phyloP scores from a whole-genome alignment of 2,888 invertebrate species.

The Drosophila algonquin region DNA sequence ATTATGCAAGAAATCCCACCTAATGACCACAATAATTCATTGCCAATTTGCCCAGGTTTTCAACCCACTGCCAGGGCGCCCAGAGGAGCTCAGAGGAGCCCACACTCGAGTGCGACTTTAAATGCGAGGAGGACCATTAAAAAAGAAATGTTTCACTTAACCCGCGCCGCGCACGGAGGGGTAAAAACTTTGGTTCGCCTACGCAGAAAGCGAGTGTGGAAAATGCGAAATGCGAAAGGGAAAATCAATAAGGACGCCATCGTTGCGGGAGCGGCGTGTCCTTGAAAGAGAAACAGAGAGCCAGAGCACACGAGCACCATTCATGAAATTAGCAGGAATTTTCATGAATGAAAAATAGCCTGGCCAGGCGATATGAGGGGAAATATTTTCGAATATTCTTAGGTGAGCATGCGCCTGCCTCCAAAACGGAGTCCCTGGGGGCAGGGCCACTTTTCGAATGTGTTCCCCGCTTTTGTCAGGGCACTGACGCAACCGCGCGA shows the following conservation, averaged over 20 bases:
- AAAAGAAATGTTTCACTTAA: background rate
- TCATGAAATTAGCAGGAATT: slow-evolving; percentile 55
- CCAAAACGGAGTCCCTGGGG: too few relatives aligned
- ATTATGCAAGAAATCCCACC: background rate
- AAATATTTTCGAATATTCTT: background rate
- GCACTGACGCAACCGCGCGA: slow-evolving; percentile 70
- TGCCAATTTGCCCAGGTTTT: background rate
- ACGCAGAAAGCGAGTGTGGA: slow-evolving; percentile 37
- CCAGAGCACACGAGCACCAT: slow-evolving; percentile 30
- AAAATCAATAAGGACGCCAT: slow-evolving; percentile 71
- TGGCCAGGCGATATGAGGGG: slow-evolving; percentile 24
- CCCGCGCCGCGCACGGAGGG: background rate
- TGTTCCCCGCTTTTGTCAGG: slow-evolving; percentile 30
- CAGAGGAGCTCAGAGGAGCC: too few relatives aligned
- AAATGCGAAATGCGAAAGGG: slow-evolving; percentile 31
- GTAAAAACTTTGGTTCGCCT: slow-evolving; percentile 27
- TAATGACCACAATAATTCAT: background rate
- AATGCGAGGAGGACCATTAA: background rate
- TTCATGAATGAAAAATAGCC: slow-evolving; percentile 61
- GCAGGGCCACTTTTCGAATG: background rate
- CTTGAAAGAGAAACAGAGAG: slow-evolving; percentile 58
- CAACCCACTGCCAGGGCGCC: background rate
- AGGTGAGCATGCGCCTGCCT: slow-evolving; percentile 51
- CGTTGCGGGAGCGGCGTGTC: slow-evolving; percentile 46
- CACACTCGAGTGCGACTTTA: slow-evolving; percentile 7